Evolutionary conservation across 1,140 invertebrate species (phyloP), one percentile per base, ranked within the genome.

Genomic region (Uloborus diversus): DNA sequence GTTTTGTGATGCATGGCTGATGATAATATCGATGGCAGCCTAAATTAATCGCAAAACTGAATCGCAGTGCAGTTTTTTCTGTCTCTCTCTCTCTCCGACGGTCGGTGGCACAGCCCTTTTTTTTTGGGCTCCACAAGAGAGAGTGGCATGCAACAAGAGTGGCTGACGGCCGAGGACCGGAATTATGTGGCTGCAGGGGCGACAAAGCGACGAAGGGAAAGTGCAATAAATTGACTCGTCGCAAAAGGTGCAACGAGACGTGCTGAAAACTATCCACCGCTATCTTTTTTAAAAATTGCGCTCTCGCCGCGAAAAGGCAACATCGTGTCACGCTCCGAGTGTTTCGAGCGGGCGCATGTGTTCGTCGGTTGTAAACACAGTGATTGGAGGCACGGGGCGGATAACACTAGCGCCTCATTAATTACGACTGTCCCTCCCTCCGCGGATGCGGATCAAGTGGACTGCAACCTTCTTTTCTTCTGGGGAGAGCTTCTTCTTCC

Each of bases 341-440:
- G n/a, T n/a, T n/a, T n/a, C n/a, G 27, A 28, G 47, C 47, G 23
- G 35, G 35, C 62, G 33, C 61, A 37, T 61, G 61, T 73, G 61
- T 56, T 27, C 33, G 69, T 35, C 35, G 53, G 65, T 79, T 80
- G 79, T 80, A 80, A 80, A 80, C 79, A 71, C 79, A 69, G 65
- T 73, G 79, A 80, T 80, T 80, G 79, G 79, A 80, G 79, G 79
- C 73, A 62, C 20, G 23, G 49, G 51, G 66, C 32, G 79, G 79
- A 65, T 64, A 78, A 69, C 65, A 70, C 78, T 42, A 80, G 65
- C 68, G 68, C 79, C 66, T 73, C 79, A 80, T 80, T 80, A 71
- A 80, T 80, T 80, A 59, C 64, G 23, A 65, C 33, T 42, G 51
- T 47, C 64, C 61, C 59, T 13, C n/a, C 76, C 75, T 20, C 62